Evolutionary conservation across 2,797 vertebrate genomes (phyloP).

Genomic region (Diplodus sargus): DNA sequence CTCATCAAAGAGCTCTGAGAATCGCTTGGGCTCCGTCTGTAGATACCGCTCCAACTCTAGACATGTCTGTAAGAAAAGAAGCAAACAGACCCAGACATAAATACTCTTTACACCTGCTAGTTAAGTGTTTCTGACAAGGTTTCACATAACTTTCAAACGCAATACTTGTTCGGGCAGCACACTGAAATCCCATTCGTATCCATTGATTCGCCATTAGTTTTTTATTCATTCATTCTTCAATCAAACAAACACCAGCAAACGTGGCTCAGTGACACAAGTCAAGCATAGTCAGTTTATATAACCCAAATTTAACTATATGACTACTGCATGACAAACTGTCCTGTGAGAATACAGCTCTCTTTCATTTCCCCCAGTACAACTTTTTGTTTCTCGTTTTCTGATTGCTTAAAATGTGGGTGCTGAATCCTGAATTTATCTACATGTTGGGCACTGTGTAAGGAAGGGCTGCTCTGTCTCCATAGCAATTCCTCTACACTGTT

Average conservation of each 20-base stretch:
- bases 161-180: not conserved
- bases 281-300: not conserved
- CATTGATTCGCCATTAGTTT: not conserved
- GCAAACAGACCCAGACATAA: slow-evolving; percentile 43
- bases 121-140: not conserved
- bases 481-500: no score
- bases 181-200: not conserved
- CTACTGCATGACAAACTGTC: not conserved
- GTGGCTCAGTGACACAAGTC: not conserved
- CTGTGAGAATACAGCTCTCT: no score
- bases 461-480: no score
- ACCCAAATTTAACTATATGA: not conserved
- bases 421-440: no score
- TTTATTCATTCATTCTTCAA: not conserved
- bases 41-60: slow-evolving; percentile 95
- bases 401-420: no score
- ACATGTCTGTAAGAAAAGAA: slow-evolving; percentile 88
- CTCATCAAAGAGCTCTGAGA: slow-evolving; percentile 92
- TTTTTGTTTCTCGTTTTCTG: no score
- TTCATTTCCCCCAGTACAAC: no score
- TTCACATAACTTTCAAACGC: not conserved
- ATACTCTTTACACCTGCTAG: not conserved
- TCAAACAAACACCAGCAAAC: no score
- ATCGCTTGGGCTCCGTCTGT: slow-evolving; percentile 93
- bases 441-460: no score